Evolutionary conservation across 1,140 invertebrate species (phyloP).

Genomic region (Brachionus rotundiformis): DNA sequence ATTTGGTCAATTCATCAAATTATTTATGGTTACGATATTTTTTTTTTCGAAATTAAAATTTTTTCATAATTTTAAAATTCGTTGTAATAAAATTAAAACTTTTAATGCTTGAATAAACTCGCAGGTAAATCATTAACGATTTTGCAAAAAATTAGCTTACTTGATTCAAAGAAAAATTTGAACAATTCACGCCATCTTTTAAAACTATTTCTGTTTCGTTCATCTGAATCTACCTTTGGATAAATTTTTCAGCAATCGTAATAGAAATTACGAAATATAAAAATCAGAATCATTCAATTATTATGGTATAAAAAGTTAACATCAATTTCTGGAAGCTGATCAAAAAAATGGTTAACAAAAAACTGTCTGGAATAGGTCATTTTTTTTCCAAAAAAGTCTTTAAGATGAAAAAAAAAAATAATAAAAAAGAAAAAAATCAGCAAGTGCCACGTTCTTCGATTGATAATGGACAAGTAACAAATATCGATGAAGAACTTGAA

Average conservation of each 20-base stretch:
- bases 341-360: background rate
- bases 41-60: no score
- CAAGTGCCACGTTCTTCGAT: background rate
- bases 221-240: background rate
- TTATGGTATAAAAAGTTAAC: background rate
- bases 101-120: no score
- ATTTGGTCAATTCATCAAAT: no score
- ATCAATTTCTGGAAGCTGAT: background rate
- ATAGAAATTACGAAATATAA: background rate
- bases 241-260: background rate
- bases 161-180: no score
- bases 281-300: background rate
- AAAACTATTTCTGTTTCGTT: background rate
- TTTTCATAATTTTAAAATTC: no score
- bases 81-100: no score
- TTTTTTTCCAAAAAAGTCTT: background rate
- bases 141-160: no score
- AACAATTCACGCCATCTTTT: no score
- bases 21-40: no score
- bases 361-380: background rate
- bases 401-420: background rate
- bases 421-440: background rate
- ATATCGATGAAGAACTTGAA: conserved; percentile 7
- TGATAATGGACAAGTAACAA: background rate
- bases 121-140: no score